Conservation (phyloP, 53 echinoderm and acorn worm species). For the Patiria pectinifera region DNA sequence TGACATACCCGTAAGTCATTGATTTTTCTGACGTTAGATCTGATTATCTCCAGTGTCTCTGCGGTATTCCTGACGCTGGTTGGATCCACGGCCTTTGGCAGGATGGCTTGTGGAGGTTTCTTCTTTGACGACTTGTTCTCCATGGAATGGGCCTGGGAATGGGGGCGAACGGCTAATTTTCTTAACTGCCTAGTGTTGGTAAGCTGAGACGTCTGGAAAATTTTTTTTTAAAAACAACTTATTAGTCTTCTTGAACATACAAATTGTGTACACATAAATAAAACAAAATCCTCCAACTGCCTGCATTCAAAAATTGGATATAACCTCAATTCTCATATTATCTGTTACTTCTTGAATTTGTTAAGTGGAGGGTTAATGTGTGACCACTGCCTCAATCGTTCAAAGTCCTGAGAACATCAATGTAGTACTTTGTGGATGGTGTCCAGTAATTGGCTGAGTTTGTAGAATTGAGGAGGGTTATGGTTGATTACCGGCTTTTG, state of each 20-base stretch:
- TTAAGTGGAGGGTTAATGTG: too few relatives aligned
- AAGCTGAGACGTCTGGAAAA: not conserved
- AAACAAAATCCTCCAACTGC: too few relatives aligned
- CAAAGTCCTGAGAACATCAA: too few relatives aligned
- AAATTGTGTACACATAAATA: too few relatives aligned
- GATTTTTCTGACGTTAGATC: conserved; percentile 23
- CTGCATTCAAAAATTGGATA: too few relatives aligned
- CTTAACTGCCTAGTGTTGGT: not conserved
- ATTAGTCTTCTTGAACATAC: not conserved
- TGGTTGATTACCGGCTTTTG: not conserved
- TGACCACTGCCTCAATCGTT: too few relatives aligned
- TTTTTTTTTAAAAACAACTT: not conserved
- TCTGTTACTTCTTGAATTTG: too few relatives aligned
- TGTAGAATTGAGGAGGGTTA: not conserved
- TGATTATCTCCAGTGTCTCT: not conserved
- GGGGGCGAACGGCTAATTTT: not conserved
- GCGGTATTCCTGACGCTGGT: not conserved
- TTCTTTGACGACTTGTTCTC: not conserved
- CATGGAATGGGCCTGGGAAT: not conserved
- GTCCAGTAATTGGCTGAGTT: too few relatives aligned
- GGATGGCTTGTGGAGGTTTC: conserved; percentile 8
- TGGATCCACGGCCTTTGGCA: conserved; percentile 31
- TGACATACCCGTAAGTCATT: conserved; percentile 32
- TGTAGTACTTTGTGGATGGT: too few relatives aligned
- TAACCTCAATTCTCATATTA: too few relatives aligned